Conservation (phyloP, 2,113 vertebrate species). For the Cephalopholis sonnerati region DNA sequence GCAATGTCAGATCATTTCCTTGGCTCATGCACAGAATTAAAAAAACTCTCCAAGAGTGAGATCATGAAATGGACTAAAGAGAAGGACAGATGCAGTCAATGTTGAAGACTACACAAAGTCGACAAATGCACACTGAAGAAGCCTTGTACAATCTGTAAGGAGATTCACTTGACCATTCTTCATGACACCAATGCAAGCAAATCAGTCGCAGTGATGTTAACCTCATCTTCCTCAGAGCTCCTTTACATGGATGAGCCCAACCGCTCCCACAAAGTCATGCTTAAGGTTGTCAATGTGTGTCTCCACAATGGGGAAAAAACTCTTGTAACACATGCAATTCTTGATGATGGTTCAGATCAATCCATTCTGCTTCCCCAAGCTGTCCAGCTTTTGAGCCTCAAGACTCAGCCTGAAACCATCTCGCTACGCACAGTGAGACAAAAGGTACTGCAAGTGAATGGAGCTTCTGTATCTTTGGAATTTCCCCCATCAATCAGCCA, state of each 20-base stretch:
- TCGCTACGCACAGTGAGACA: no score
- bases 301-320: not conserved
- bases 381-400: no score
- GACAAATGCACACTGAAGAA: not conserved
- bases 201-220: not conserved
- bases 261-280: not conserved
- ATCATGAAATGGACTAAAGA: not conserved
- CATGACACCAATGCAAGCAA: not conserved
- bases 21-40: not conserved
- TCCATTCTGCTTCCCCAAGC: not conserved
- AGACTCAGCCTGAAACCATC: no score
- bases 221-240: not conserved
- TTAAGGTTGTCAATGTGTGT: not conserved
- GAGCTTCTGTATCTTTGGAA: no score
- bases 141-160: not conserved
- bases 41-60: not conserved
- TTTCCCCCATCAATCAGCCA: no score
- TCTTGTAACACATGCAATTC: not conserved
- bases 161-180: not conserved
- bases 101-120: not conserved
- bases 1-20: not conserved
- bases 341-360: slow-evolving; percentile 11
- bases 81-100: not conserved
- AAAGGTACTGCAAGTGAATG: no score
- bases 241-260: not conserved